These are phyloP conservation scores for Eriosoma lanigerum DNA, from an alignment of 1,140 invertebrate species.

Conservation along the genomic window DNA sequence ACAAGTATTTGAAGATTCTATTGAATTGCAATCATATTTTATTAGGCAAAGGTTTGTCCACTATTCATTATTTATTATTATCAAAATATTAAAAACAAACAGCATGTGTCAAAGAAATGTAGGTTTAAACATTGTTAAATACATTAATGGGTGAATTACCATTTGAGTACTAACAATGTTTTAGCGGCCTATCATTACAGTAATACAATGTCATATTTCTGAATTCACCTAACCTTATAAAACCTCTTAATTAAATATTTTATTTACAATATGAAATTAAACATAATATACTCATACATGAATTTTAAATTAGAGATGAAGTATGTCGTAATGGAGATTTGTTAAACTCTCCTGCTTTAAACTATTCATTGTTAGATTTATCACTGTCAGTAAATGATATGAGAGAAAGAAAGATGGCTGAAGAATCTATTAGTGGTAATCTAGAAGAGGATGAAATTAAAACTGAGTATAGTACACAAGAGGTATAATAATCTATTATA, in stretches of 20 bases:
- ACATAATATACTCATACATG: neutral
- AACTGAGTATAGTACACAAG: slow-evolving; percentile 16
- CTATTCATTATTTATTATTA: neutral
- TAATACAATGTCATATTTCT: too few relatives aligned
- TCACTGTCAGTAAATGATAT: slow-evolving; percentile 61
- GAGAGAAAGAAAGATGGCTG: slow-evolving; percentile 54
- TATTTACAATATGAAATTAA: too few relatives aligned
- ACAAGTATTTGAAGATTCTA: slow-evolving; percentile 90
- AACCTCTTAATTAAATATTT: too few relatives aligned
- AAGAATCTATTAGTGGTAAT: slow-evolving; percentile 57
- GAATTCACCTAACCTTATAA: too few relatives aligned
- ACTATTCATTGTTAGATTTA: slow-evolving; percentile 74
- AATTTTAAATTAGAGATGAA: slow-evolving; percentile 60
- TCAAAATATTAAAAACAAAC: too few relatives aligned
- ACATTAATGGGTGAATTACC: too few relatives aligned
- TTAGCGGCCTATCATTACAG: too few relatives aligned
- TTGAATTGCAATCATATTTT: slow-evolving; percentile 91
- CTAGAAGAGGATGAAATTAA: slow-evolving; percentile 52
- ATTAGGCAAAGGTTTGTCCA: slow-evolving; percentile 66
- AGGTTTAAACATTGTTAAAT: too few relatives aligned
- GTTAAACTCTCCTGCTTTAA: slow-evolving; percentile 83
- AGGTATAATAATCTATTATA: neutral
- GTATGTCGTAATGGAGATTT: slow-evolving; percentile 77
- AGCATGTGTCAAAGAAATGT: too few relatives aligned
- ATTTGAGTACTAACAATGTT: too few relatives aligned